Conservation (phyloP, 2,113 vertebrate genomes). For the Amphiprion percula region DNA sequence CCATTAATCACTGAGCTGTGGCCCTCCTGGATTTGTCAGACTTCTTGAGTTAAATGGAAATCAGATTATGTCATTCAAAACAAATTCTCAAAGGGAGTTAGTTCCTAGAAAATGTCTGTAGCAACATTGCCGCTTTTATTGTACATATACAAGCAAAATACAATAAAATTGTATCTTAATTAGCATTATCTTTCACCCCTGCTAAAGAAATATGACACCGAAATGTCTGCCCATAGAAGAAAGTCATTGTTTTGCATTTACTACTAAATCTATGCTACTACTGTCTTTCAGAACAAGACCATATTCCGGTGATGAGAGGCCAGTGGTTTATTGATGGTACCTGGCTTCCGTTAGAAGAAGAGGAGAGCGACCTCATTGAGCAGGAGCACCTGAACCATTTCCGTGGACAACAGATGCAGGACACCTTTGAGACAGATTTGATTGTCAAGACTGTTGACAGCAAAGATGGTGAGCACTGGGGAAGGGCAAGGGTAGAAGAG, state of each 20-base stretch:
- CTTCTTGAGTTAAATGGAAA: conserved; percentile 38
- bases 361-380: conserved; percentile 96
- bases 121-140: neutral
- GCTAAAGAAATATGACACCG: too few relatives aligned
- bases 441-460: conserved; percentile 91
- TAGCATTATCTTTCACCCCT: too few relatives aligned
- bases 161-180: too few relatives aligned
- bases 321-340: conserved; percentile 99
- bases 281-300: conserved; percentile 89
- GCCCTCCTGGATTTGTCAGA: conserved; percentile 52
- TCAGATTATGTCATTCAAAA: neutral
- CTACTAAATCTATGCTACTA: neutral
- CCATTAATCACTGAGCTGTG: conserved; percentile 48
- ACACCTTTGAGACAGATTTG: conserved; percentile 92
- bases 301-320: conserved; percentile 96
- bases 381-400: conserved; percentile 93
- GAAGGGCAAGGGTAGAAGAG: neutral
- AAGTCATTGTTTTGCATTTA: neutral
- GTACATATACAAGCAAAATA: too few relatives aligned
- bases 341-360: conserved; percentile 96
- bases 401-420: conserved; percentile 92
- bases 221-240: neutral
- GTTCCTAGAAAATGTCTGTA: neutral
- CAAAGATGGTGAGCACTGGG: conserved; percentile 92
- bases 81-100: too few relatives aligned